A percentile compares a stretch with the other conserved stretches of the same genome.
These are phyloP conservation scores for Nomada lathburiana DNA, from an alignment of 2,888 invertebrate species.

Conservation along the genomic window DNA sequence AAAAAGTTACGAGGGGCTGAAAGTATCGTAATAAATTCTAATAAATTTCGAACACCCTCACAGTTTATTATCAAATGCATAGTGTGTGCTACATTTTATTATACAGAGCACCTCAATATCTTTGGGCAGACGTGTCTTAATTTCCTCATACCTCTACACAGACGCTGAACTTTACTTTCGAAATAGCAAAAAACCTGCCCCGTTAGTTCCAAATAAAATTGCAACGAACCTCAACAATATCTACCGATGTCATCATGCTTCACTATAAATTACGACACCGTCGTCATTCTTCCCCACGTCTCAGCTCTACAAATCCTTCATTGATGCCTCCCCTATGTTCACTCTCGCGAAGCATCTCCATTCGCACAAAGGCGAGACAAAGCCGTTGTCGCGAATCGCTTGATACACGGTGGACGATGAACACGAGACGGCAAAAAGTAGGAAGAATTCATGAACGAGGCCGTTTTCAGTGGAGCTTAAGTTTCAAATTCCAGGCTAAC, in stretches of 20 bases:
- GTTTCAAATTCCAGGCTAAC: conserved; percentile 35
- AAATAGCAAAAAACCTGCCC: too few species aligned
- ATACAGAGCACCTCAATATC: too few species aligned
- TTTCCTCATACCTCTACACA: too few species aligned
- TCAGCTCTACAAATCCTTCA: not conserved
- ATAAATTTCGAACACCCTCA: too few species aligned
- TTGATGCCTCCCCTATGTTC: not conserved
- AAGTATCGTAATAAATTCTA: too few species aligned
- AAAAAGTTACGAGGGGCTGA: too few species aligned
- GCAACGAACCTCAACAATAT: not conserved
- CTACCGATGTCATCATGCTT: not conserved
- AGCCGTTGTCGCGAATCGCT: not conserved
- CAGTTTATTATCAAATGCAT: too few species aligned
- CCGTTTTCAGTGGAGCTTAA: conserved; percentile 17
- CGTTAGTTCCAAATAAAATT: too few species aligned
- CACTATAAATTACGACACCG: too few species aligned
- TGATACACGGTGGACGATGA: conserved; percentile 1
- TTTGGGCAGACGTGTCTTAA: too few species aligned
- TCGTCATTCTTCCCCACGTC: not conserved
- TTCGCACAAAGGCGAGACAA: not conserved
- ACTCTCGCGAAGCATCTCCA: not conserved
- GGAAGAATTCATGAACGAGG: not conserved
- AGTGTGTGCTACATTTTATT: too few species aligned
- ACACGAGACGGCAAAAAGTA: conserved; percentile 3
- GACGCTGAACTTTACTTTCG: too few species aligned